Percentiles rank a stretch among this genome's conserved stretches.
These are phyloP conservation scores for Magallana ariakensis DNA, from an alignment of 1,140 invertebrate genomes.

Conservation along the genomic window DNA sequence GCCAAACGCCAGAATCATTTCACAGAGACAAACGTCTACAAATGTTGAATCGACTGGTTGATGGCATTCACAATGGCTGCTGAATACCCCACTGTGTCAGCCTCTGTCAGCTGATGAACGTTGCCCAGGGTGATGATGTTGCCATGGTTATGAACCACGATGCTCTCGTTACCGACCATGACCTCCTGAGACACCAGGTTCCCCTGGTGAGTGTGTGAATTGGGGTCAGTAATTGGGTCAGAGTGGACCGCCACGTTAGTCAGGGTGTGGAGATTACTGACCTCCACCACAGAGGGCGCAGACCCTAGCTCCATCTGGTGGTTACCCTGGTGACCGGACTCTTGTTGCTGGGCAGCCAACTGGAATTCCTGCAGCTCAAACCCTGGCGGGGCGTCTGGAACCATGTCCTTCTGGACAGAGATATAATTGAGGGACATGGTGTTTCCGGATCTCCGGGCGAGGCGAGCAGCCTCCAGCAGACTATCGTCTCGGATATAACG, in stretches of 20 bases:
- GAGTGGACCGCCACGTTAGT: conserved; percentile 5
- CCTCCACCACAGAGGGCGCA: neutral
- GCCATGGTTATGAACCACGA: neutral
- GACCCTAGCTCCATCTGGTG: neutral
- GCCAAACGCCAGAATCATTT: neutral
- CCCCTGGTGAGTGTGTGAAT: neutral
- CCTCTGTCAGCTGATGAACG: neutral
- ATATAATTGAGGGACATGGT: conserved; percentile 34
- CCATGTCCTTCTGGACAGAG: conserved; percentile 14
- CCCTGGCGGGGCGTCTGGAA: conserved; percentile 9
- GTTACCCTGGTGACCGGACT: neutral
- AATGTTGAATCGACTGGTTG: conserved; percentile 11
- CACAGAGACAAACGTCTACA: neutral
- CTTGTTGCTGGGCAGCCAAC: neutral
- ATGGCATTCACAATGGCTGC: conserved; percentile 10
- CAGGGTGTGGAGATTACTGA: conserved; percentile 12
- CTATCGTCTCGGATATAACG: conserved; percentile 56
- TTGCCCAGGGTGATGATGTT: neutral
- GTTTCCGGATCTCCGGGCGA: conserved; percentile 49
- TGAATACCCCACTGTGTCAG: neutral
- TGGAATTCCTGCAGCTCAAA: conserved; percentile 39
- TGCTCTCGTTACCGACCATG: neutral
- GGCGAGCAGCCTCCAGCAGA: conserved; percentile 51
- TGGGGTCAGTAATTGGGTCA: conserved; percentile 17
- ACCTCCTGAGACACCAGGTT: conserved; percentile 14